Conservation (phyloP, 2,888 invertebrate species). For the Amphipyra berbera region DNA sequence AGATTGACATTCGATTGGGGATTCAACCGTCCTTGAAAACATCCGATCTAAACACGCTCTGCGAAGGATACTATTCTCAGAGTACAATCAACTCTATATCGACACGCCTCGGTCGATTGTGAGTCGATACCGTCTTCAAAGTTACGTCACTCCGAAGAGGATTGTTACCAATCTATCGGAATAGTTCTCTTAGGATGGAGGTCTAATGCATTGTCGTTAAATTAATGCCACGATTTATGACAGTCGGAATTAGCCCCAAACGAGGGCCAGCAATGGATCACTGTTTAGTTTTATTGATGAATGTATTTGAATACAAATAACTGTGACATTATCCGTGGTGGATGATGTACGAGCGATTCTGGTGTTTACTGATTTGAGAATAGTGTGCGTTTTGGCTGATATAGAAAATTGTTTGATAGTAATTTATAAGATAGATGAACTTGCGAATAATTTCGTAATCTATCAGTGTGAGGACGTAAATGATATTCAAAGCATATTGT, state of each 20-base stretch:
- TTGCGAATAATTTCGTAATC: slow-evolving; percentile 49
- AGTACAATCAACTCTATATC: slow-evolving; percentile 53
- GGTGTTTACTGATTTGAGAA: slow-evolving; percentile 46
- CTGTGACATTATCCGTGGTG: slow-evolving; percentile 52
- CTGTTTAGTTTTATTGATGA: slow-evolving; percentile 75
- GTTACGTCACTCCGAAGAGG: slow-evolving; percentile 62
- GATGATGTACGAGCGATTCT: slow-evolving; percentile 46
- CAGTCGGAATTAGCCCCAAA: slow-evolving; percentile 81
- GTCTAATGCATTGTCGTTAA: slow-evolving; percentile 88
- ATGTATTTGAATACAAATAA: slow-evolving; percentile 70
- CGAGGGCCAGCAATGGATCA: slow-evolving; percentile 71
- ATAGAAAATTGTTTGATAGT: slow-evolving; percentile 18
- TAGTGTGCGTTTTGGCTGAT: slow-evolving; percentile 45
- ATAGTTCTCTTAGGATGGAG: slow-evolving; percentile 90
- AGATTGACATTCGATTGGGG: slow-evolving; percentile 76
- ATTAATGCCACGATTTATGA: slow-evolving; percentile 89
- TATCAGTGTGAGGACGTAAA: slow-evolving; percentile 13
- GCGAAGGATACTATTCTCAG: slow-evolving; percentile 33
- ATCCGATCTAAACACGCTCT: slow-evolving; percentile 43
- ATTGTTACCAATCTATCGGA: slow-evolving; percentile 90
- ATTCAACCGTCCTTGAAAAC: slow-evolving; percentile 55
- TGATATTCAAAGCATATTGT: slow-evolving; percentile 2
- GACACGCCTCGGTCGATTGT: slow-evolving; percentile 42
- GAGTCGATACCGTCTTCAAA: slow-evolving; percentile 47
- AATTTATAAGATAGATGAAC: slow-evolving; percentile 41